These are phyloP conservation scores for Phoebastria nigripes DNA, from an alignment of 2,797 vertebrate genomes.

Conservation along the genomic window DNA sequence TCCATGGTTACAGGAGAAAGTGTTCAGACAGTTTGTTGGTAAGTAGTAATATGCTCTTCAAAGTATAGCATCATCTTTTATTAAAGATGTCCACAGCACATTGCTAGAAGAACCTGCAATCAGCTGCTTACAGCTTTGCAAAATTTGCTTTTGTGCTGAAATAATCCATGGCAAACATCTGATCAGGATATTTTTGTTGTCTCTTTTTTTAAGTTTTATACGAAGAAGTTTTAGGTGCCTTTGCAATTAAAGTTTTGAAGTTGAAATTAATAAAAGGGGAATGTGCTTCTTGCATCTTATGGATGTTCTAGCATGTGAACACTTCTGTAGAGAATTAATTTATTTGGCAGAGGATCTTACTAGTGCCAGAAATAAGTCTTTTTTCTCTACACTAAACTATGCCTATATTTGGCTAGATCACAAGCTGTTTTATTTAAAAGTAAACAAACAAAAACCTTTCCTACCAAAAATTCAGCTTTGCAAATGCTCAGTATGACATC, in stretches of 20 bases:
- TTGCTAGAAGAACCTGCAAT: background rate
- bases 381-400: background rate
- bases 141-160: background rate
- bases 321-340: background rate
- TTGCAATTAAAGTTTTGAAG: background rate
- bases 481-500: background rate
- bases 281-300: background rate
- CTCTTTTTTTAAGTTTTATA: background rate
- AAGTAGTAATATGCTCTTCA: background rate
- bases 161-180: background rate
- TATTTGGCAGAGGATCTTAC: background rate
- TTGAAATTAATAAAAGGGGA: background rate
- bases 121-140: background rate
- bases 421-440: background rate
- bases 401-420: background rate
- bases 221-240: background rate
- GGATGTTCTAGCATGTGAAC: background rate
- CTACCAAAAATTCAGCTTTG: background rate
- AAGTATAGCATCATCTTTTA: background rate
- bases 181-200: background rate
- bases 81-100: background rate
- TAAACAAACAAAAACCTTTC: background rate
- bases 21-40: background rate
- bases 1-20: background rate
- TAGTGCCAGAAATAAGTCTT: background rate